A percentile compares a stretch with the other conserved stretches of the same genome.
Conservation (phyloP, 2,888 invertebrate species). For the Gastrophysa polygoni region DNA sequence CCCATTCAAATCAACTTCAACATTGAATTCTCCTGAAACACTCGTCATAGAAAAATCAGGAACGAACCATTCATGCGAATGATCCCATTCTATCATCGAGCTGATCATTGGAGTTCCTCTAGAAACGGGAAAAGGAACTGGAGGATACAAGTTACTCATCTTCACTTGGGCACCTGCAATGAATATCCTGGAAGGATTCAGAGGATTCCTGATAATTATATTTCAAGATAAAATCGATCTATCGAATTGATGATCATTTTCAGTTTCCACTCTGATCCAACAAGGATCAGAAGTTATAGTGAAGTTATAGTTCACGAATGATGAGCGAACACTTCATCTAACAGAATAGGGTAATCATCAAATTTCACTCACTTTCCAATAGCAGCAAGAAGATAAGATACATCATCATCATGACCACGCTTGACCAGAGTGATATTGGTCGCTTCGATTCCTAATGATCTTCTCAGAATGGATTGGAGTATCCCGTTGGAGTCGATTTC, state of each 20-base stretch:
- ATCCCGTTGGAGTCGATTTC: constrained; percentile 87
- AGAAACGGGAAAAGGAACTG: constrained; percentile 76
- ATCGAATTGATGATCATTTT: no score
- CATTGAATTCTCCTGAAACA: constrained; percentile 69
- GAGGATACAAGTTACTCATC: constrained; percentile 75
- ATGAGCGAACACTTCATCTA: no score
- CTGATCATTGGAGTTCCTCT: constrained; percentile 83
- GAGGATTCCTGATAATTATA: no score
- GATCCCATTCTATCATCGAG: constrained; percentile 86
- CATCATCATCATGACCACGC: constrained; percentile 67
- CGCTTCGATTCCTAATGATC: constrained; percentile 69
- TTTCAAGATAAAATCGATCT: no score
- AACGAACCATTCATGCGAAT: constrained; percentile 75
- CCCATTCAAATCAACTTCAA: constrained; percentile 70
- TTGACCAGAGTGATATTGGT: constrained; percentile 74
- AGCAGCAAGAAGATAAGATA: constrained; percentile 54
- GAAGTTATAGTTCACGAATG: no score
- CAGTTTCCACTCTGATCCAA: no score
- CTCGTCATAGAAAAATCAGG: constrained; percentile 64
- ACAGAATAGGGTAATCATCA: no score
- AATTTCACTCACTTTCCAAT: constrained; percentile 37
- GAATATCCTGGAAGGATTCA: constrained; percentile 70
- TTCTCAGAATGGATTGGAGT: constrained; percentile 78
- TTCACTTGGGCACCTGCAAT: constrained; percentile 75
- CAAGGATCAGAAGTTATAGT: no score